Evolutionary conservation across 2,888 invertebrate species (phyloP).

Genomic region (Lithophane leautieri): DNA sequence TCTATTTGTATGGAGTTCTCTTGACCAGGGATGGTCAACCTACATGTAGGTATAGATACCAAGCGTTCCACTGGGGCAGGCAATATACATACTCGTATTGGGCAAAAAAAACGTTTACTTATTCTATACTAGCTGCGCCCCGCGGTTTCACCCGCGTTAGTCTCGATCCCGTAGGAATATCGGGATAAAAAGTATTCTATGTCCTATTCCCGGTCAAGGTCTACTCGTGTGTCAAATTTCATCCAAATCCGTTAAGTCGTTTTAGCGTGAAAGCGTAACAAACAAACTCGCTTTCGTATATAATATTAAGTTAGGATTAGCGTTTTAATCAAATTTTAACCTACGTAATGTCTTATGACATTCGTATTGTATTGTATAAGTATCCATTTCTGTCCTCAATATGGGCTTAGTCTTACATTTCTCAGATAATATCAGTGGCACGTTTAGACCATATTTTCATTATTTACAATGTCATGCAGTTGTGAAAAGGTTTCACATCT

Average conservation of each 20-base stretch:
- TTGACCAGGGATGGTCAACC: slow-evolving; percentile 33
- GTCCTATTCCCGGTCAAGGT: too few relatives aligned
- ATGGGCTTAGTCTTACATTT: background rate
- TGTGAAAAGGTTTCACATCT: slow-evolving; percentile 28
- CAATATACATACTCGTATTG: accelerated
- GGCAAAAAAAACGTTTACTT: background rate
- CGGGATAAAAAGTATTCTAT: too few relatives aligned
- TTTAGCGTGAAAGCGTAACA: too few relatives aligned
- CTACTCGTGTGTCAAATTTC: too few relatives aligned
- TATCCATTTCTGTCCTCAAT: background rate
- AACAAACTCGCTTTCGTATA: too few relatives aligned
- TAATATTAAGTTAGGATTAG: too few relatives aligned
- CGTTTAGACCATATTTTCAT: background rate
- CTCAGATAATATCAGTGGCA: too few relatives aligned
- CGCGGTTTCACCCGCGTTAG: too few relatives aligned
- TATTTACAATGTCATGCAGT: background rate
- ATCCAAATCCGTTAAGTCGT: too few relatives aligned
- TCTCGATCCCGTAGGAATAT: too few relatives aligned
- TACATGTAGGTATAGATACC: background rate
- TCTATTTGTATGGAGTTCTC: slow-evolving; percentile 47
- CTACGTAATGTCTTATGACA: background rate
- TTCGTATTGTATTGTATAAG: background rate
- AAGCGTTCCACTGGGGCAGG: background rate
- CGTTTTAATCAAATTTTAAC: too few relatives aligned
- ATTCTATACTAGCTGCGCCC: background rate